Conservation (phyloP, 2,888 invertebrate species). For the Drosophila quinaria region DNA sequence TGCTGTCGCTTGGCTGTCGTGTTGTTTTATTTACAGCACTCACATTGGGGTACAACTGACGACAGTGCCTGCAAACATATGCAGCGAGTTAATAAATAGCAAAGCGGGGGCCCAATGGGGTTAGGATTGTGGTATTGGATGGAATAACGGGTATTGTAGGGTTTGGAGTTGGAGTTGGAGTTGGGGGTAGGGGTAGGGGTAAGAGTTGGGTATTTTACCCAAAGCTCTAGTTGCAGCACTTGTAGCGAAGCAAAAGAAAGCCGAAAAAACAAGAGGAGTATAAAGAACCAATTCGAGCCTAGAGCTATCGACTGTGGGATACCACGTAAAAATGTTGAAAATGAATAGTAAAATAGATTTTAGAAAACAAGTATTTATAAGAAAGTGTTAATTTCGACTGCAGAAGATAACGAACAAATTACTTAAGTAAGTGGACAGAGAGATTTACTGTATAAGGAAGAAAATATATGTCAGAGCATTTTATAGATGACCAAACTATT, state of each 20-base stretch:
- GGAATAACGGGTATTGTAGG: neutral
- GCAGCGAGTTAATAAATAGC: slow-evolving; percentile 79
- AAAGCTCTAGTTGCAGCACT: slow-evolving; percentile 48
- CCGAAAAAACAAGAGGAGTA: slow-evolving; percentile 14
- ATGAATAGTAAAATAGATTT: neutral
- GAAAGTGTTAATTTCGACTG: no score
- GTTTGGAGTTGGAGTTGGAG: slow-evolving; percentile 15
- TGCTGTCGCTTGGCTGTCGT: slow-evolving; percentile 45
- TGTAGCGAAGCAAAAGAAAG: slow-evolving; percentile 39
- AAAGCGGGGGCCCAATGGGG: slow-evolving; percentile 21
- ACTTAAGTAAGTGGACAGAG: no score
- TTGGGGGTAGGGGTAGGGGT: neutral
- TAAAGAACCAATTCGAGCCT: neutral
- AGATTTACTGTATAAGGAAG: no score
- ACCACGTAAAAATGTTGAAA: neutral
- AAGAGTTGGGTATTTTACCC: slow-evolving; percentile 41
- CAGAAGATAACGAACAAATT: no score
- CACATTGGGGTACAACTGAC: slow-evolving; percentile 30
- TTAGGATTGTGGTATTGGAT: neutral
- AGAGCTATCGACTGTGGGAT: neutral
- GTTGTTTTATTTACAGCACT: slow-evolving; percentile 67
- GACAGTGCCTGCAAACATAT: slow-evolving; percentile 75
- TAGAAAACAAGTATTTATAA: no score
- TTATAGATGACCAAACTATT: no score
- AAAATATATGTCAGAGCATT: no score